A percentile compares a stretch with the other conserved stretches of the same genome.
Evolutionary conservation across 2,113 vertebrate species (phyloP).

Genomic region (Oncorhynchus mykiss): DNA sequence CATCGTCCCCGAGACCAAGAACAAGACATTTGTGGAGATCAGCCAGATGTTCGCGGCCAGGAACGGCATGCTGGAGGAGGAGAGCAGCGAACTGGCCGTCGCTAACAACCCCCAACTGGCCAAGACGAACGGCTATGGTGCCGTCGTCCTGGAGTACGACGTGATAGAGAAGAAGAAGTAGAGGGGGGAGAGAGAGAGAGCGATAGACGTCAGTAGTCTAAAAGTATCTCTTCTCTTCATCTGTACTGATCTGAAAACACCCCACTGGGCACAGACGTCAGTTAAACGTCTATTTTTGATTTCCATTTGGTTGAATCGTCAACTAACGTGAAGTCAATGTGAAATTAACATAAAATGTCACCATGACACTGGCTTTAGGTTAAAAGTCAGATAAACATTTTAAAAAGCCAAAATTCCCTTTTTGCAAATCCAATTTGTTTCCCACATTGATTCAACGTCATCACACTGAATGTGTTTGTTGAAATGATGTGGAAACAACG

Average conservation of each 20-base stretch:
- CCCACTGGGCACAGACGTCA: neutral
- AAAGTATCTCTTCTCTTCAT: neutral
- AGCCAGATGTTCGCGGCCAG: slow-evolving; percentile 77
- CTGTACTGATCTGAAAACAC: neutral
- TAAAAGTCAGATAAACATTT: neutral
- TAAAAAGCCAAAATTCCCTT: neutral
- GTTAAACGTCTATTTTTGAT: too few species aligned
- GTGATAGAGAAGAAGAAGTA: slow-evolving; percentile 9
- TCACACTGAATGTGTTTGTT: too few species aligned
- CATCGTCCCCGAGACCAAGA: slow-evolving; percentile 86
- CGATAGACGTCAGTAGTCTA: neutral
- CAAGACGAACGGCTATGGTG: slow-evolving; percentile 75
- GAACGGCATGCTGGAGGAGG: slow-evolving; percentile 43
- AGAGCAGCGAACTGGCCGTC: slow-evolving; percentile 29
- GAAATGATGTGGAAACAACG: too few species aligned
- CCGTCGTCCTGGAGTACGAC: slow-evolving; percentile 44
- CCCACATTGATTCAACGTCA: too few species aligned
- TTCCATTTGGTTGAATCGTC: too few species aligned
- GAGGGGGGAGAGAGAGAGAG: neutral
- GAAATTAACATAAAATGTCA: neutral
- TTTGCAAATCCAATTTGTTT: too few species aligned
- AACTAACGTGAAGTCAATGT: neutral
- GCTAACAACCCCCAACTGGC: slow-evolving; percentile 57
- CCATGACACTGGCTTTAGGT: too few species aligned
- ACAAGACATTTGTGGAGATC: slow-evolving; percentile 91